These are phyloP conservation scores for Lagopus leucura DNA, from an alignment of 2,113 vertebrate species.

Conservation along the genomic window DNA sequence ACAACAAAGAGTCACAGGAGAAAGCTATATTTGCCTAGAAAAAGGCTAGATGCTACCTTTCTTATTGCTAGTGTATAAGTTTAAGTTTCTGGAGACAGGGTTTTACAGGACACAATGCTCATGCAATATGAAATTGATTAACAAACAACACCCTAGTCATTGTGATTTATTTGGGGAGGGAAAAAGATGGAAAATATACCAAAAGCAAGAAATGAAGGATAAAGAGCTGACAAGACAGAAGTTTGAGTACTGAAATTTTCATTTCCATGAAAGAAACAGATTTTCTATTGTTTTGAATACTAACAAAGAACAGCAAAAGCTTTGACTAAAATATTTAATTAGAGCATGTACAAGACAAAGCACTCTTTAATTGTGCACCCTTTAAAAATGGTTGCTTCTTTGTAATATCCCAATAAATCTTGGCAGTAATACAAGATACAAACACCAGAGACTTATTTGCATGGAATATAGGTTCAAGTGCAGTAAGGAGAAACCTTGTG, in stretches of 20 bases:
- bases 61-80: not conserved
- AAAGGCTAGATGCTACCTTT: constrained; percentile 55
- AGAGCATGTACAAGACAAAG: not conserved
- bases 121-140: constrained; percentile 47
- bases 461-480: not conserved
- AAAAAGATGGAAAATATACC: constrained; percentile 6
- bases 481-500: not conserved
- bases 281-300: not conserved
- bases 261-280: not conserved
- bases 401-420: not conserved
- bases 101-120: constrained; percentile 11
- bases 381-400: not conserved
- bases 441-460: not conserved
- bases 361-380: not conserved
- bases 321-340: not conserved
- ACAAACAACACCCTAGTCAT: constrained; percentile 35
- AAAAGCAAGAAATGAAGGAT: constrained; percentile 44
- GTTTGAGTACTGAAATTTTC: not conserved
- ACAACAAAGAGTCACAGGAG: constrained; percentile 1
- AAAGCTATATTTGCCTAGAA: constrained; percentile 55
- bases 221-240: not conserved
- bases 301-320: not conserved
- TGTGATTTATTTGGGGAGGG: constrained; percentile 9
- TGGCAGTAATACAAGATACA: not conserved
- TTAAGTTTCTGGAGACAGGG: constrained; percentile 31